Evolutionary conservation across 1,140 invertebrate species (phyloP).

Genomic region (Capitella teleta): DNA sequence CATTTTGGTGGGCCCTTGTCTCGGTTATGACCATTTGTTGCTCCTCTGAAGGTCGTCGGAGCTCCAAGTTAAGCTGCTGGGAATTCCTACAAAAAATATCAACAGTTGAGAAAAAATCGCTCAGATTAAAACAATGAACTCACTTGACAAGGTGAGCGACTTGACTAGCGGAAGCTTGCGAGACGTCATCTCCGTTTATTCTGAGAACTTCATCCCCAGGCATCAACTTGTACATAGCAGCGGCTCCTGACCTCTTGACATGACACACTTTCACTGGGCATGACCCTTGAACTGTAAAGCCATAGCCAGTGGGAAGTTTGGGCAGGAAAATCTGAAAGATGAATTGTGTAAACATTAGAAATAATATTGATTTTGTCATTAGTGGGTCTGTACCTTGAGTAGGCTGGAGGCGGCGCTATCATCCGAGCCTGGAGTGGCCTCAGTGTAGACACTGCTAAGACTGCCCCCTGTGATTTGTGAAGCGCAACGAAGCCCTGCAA

Average conservation of each 20-base stretch:
- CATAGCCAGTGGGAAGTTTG: constrained; percentile 47
- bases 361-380: background rate
- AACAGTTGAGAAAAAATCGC: no score
- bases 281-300: constrained; percentile 84
- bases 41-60: no score
- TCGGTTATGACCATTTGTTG: no score
- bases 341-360: background rate
- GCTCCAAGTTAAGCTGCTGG: no score
- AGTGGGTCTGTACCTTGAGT: background rate
- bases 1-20: no score
- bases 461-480: background rate
- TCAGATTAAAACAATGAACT: no score
- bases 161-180: constrained; percentile 31
- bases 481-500: background rate
- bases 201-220: constrained; percentile 83
- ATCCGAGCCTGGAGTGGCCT: background rate
- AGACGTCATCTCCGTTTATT: constrained; percentile 69
- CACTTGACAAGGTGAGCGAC: constrained; percentile 39
- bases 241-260: constrained; percentile 64
- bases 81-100: no score
- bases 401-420: background rate
- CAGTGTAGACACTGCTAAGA: background rate
- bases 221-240: constrained; percentile 75
- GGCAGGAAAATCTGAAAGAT: constrained; percentile 1
- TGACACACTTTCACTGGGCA: constrained; percentile 75